Percentiles rank a stretch among this genome's conserved stretches.
These are phyloP conservation scores for Aphidius colemani DNA, from an alignment of 2,888 invertebrate species.

Conservation along the genomic window DNA sequence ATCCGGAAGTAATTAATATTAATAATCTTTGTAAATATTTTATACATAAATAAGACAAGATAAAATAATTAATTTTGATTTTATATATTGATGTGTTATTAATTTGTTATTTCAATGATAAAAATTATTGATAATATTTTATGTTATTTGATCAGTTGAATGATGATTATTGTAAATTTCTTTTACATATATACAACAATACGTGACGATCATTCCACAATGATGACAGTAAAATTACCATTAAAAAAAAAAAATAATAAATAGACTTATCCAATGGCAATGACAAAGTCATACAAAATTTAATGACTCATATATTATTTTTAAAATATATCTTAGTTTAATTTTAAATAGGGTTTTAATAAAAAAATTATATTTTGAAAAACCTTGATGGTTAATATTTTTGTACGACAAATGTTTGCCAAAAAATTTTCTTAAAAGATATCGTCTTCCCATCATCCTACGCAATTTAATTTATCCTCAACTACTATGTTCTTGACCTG, in stretches of 20 bases:
- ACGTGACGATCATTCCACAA: too few species aligned
- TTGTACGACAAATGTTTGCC: not conserved
- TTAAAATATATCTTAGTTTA: constrained; percentile 37
- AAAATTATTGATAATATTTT: too few species aligned
- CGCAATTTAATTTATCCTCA: constrained; percentile 16
- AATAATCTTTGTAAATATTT: constrained; percentile 7
- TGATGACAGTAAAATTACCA: too few species aligned
- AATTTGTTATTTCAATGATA: too few species aligned
- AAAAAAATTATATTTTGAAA: constrained; percentile 54
- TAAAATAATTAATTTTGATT: not conserved
- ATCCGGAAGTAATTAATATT: not conserved
- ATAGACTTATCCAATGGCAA: not conserved
- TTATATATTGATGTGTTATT: too few species aligned
- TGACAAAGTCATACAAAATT: constrained; percentile 1
- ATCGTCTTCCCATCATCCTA: constrained; percentile 23
- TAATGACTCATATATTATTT: constrained; percentile 56
- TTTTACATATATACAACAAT: too few species aligned
- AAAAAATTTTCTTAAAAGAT: constrained; percentile 21
- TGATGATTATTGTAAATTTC: too few species aligned
- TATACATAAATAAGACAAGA: not conserved
- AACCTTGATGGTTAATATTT: constrained; percentile 37
- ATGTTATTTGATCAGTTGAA: too few species aligned
- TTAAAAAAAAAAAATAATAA: too few species aligned
- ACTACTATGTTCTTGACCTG: constrained; percentile 32
- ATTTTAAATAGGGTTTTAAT: too few species aligned